Evolutionary conservation across 2,888 invertebrate genomes (phyloP).

Genomic region (Lymantria monacha): DNA sequence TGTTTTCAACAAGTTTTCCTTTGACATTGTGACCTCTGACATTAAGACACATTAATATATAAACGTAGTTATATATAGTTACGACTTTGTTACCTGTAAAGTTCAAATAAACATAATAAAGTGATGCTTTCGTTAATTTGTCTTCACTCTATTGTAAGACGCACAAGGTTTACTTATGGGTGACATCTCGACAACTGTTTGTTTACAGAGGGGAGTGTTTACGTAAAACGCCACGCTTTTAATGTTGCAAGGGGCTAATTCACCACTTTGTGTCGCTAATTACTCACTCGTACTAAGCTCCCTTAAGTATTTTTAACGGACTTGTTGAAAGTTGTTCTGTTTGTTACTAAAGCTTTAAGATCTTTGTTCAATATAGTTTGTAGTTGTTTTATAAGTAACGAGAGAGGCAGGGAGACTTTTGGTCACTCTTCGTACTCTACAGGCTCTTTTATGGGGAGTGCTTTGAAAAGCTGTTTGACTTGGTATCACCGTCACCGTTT

Average conservation of each 20-base stretch:
- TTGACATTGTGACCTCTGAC: too few relatives aligned
- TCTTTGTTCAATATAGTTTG: conserved; percentile 1
- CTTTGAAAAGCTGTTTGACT: too few relatives aligned
- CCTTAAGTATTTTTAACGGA: conserved; percentile 32
- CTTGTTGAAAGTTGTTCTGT: conserved; percentile 16
- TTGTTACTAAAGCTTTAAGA: conserved; percentile 2
- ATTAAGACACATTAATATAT: background rate
- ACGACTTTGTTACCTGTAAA: too few relatives aligned
- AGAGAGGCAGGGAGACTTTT: too few relatives aligned
- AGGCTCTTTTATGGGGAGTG: too few relatives aligned
- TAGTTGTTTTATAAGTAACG: background rate
- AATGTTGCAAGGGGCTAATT: conserved; percentile 45
- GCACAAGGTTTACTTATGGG: conserved; percentile 30
- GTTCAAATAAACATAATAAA: background rate
- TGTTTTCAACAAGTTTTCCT: too few relatives aligned
- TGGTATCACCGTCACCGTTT: too few relatives aligned
- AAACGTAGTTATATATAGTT: background rate
- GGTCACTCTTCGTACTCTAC: too few relatives aligned
- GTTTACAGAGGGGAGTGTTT: conserved; percentile 45
- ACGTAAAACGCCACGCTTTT: conserved; percentile 28
- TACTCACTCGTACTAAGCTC: conserved; percentile 33
- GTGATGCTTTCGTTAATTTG: conserved; percentile 3
- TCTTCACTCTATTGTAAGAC: conserved; percentile 30
- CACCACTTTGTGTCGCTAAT: conserved; percentile 37
- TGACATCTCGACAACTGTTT: conserved; percentile 29